Evolutionary conservation across 2,888 invertebrate genomes (phyloP), one percentile per base, ranked within the genome.

Genomic region (Acanthosepion lycidas): DNA sequence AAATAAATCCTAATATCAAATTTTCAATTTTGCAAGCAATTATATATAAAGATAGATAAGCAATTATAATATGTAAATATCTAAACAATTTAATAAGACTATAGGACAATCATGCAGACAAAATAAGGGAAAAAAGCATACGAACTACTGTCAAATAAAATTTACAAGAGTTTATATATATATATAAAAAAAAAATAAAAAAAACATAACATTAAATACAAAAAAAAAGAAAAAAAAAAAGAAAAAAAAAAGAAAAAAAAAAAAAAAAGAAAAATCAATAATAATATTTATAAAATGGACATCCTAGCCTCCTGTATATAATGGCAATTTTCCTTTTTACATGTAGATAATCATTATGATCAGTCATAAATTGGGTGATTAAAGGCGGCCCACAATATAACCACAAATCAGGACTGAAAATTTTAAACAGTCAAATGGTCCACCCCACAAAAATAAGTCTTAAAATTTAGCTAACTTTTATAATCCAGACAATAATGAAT

Each of bases 241-340:
- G 26, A n/a, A 92, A 92, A 18, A 92, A n/a, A 33, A 91, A 91
- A 20, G 3, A 92, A 53, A 93, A 93, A n/a, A 51, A 93, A 9
- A 20, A 59, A 59, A 59, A 51, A 92, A 92, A 33, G 6, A 92
- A 92, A 42, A 42, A 42, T 42, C 42, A 42, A 42, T 42, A 42
- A 42, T n/a, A n/a, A n/a, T 42, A 42, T 42, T 42, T 26, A 92
- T 92, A 20, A 48, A 26, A 26, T 51, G 53, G 51, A 92, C 53
- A 92, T 92, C 15, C 20, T 51, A 33, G 8, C 20, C 48, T 53
- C n/a, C 49, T 49, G 28, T 51, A n/a, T 28, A 48, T n/a, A 53
- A 92, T 53, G 48, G 49, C 94, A 64, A 94, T 94, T 94, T 94
- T 94, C 59, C 93, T 93, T 93, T 93, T 93, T 93, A 93, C 49